Base-by-base conservation (phyloP, 1,140 invertebrate genomes). In the Drosophila kanapiae region DNA sequence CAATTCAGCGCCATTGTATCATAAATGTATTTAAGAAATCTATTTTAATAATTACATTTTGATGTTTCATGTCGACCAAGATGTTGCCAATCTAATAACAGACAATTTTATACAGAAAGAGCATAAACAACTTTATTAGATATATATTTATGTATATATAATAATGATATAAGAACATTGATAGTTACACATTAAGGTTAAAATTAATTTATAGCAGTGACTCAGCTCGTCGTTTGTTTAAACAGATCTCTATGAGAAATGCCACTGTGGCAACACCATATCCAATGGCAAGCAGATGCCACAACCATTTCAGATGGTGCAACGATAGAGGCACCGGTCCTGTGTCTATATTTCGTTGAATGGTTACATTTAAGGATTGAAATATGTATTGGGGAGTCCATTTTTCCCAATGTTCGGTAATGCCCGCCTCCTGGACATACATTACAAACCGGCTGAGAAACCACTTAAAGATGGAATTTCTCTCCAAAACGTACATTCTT, bases 381-480 rank as follows among this genome's bases (percentile, higher is more conserved):
- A 11, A 4, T 3, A 40, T 6, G 13, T 16, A 1, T 0, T 0
- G 5, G 16, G 5, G 11, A 29, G 5, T 4, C 1, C 0, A 0
- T 0, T 3, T 0, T 13, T 6, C 7, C 71, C 78, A 81, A 5
- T 62, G n/a, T 0, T 35, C 1, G 1, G 40, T 0, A 0, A 81
- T 4, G 0, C 77, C 78, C 6, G 40, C 23, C n/a, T 47, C 54
- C 0, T 42, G 9, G 1, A 49, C 18, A 11, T 11, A n/a, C 10
- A 13, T 14, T 0, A 62, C 5, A 11, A 48, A 81, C 4, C 54
- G 27, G 1, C 45, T 9, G 0, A 81, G 10, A 4, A 58, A 11
- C 16, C 45, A 7, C 9, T 33, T 40, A 10, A 35, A 65, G 2
- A 80, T 13, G 1, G 78, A 81, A 29, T 80, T 65, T 0, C 16